A percentile compares a stretch with the other conserved stretches of the same genome.
Conservation (phyloP, 2,113 vertebrate species). For the Dinomys branickii region DNA sequence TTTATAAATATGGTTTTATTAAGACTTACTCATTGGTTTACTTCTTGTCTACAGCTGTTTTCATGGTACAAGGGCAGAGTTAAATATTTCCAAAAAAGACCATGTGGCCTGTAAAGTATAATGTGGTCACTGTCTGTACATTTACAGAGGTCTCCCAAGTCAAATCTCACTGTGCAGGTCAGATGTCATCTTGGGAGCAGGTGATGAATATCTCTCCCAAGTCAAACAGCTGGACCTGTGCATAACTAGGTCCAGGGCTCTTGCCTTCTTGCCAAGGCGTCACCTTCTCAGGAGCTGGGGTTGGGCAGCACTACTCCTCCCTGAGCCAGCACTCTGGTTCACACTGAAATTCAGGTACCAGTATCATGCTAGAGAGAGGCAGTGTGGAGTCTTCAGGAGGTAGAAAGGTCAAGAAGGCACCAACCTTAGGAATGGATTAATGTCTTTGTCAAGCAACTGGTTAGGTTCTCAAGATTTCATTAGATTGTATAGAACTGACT, state of each 20-base stretch:
- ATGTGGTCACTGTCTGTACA: not conserved
- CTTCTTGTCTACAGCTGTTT: not conserved
- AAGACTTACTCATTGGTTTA: not conserved
- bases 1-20: conserved; percentile 9
- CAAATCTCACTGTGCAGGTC: not conserved
- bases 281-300: not conserved
- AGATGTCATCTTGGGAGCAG: not conserved
- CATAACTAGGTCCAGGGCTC: not conserved
- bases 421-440: not conserved
- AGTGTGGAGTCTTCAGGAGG: not conserved
- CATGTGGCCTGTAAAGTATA: not conserved
- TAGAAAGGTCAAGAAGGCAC: not conserved
- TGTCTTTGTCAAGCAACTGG: not conserved
- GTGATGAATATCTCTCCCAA: not conserved
- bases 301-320: not conserved
- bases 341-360: not conserved
- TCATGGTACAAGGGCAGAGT: not conserved
- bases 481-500: too few species aligned
- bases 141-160: not conserved
- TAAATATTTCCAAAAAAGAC: not conserved
- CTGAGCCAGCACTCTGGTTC: too few species aligned
- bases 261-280: not conserved
- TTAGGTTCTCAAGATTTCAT: not conserved
- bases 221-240: not conserved
- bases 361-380: not conserved